Evolutionary conservation across 2,113 vertebrate species (phyloP).

Genomic region (Xenopus laevis): DNA sequence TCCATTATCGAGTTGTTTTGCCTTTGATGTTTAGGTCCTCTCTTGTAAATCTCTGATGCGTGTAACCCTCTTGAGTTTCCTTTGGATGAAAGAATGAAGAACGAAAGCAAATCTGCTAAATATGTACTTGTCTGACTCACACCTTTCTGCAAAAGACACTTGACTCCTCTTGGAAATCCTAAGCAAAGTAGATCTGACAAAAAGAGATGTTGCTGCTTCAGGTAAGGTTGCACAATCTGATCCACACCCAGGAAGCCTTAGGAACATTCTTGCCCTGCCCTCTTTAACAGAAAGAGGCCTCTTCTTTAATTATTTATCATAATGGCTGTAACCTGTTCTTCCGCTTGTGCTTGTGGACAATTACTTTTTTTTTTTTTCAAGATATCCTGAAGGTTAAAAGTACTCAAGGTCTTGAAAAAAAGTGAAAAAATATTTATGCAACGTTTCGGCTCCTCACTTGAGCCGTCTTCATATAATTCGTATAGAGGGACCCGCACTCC

Average conservation of each 20-base stretch:
- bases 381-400: slow-evolving; percentile 10
- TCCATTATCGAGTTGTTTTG: slow-evolving; percentile 17
- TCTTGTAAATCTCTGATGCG: neutral
- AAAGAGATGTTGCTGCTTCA: slow-evolving; percentile 51
- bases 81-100: slow-evolving; percentile 25
- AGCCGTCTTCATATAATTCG: too few species aligned
- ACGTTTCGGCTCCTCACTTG: too few species aligned
- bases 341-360: slow-evolving; percentile 3
- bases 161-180: slow-evolving; percentile 44
- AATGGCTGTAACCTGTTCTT: slow-evolving; percentile 28
- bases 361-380: slow-evolving; percentile 20
- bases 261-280: slow-evolving; percentile 63
- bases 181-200: slow-evolving; percentile 37
- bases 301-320: slow-evolving; percentile 42
- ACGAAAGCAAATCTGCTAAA: slow-evolving; percentile 25
- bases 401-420: too few species aligned
- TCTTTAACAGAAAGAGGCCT: slow-evolving; percentile 58
- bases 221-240: slow-evolving; percentile 59
- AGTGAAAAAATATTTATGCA: too few species aligned
- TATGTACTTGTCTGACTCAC: slow-evolving; percentile 48
- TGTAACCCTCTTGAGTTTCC: neutral
- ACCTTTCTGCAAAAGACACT: slow-evolving; percentile 40
- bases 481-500: too few species aligned
- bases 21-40: neutral
- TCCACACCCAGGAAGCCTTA: slow-evolving; percentile 62